These are phyloP conservation scores for Drosophila neutralis DNA, from an alignment of 2,888 invertebrate species.

Conservation along the genomic window DNA sequence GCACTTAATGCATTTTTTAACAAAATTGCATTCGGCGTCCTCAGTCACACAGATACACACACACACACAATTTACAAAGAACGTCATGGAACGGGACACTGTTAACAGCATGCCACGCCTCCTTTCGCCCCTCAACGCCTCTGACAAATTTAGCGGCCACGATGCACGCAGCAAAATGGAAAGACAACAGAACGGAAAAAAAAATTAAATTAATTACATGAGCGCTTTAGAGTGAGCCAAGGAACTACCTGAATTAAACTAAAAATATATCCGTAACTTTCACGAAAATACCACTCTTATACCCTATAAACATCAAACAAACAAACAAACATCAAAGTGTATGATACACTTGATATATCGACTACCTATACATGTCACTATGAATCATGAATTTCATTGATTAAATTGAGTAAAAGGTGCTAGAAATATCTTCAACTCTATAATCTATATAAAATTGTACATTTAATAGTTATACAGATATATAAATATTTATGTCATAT, in stretches of 20 bases:
- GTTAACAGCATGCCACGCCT: constrained; percentile 35
- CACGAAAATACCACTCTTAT: neutral
- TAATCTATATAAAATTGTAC: neutral
- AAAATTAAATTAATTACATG: constrained; percentile 28
- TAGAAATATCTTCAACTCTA: neutral
- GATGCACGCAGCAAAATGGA: constrained; percentile 51
- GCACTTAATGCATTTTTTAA: constrained; percentile 78
- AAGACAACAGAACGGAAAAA: constrained; percentile 25
- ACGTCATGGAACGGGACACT: constrained; percentile 31
- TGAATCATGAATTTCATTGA: neutral
- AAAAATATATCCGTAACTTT: neutral
- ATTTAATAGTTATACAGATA: neutral
- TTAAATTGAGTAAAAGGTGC: neutral
- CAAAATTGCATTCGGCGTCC: constrained; percentile 80
- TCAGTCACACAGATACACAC: constrained; percentile 46
- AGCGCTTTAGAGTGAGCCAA: neutral
- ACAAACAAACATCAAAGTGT: neutral
- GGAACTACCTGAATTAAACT: neutral
- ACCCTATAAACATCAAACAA: neutral
- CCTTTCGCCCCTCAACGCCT: constrained; percentile 25
- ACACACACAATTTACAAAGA: neutral
- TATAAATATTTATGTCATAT: neutral
- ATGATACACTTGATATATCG: neutral
- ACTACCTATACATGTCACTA: neutral
- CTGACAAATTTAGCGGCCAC: constrained; percentile 63